phyloP scores from a whole-genome alignment of 2,888 invertebrate genomes.

The Gnatocerus cornutus region DNA sequence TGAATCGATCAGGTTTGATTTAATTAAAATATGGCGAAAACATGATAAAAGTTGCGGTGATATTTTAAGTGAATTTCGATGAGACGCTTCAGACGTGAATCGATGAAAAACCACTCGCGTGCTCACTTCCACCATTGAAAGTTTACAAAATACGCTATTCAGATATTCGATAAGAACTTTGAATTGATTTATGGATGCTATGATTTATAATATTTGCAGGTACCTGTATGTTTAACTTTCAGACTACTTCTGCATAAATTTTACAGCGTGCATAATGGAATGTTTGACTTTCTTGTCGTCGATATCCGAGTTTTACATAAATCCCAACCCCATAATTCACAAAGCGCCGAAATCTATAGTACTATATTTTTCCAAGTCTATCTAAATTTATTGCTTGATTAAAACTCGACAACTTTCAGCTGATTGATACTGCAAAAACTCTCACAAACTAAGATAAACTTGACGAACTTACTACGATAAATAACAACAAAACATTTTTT shows the following conservation, averaged over 20 bases:
- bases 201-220: conserved; percentile 55
- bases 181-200: conserved; percentile 54
- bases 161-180: conserved; percentile 53
- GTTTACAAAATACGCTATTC: conserved; percentile 52
- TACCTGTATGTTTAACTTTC: conserved; percentile 46
- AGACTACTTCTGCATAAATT: conserved; percentile 30
- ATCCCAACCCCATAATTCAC: not conserved
- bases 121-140: conserved; percentile 48
- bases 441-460: too few relatives aligned
- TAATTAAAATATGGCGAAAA: conserved; percentile 43
- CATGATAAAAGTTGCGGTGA: conserved; percentile 38
- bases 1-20: conserved; percentile 11
- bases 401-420: too few relatives aligned
- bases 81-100: conserved; percentile 38
- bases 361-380: too few relatives aligned
- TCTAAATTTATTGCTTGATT: too few relatives aligned
- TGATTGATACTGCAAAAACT: too few relatives aligned
- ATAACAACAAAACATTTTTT: too few relatives aligned
- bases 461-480: too few relatives aligned
- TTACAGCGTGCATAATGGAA: conserved; percentile 29
- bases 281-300: conserved; percentile 16
- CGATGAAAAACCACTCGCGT: conserved; percentile 49
- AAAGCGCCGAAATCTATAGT: too few relatives aligned
- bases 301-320: conserved; percentile 6
- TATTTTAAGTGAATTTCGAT: conserved; percentile 49